A percentile compares a stretch with the other conserved stretches of the same genome.
These are phyloP conservation scores for Leuciscus waleckii DNA, from an alignment of 2,797 vertebrate genomes.

Conservation along the genomic window DNA sequence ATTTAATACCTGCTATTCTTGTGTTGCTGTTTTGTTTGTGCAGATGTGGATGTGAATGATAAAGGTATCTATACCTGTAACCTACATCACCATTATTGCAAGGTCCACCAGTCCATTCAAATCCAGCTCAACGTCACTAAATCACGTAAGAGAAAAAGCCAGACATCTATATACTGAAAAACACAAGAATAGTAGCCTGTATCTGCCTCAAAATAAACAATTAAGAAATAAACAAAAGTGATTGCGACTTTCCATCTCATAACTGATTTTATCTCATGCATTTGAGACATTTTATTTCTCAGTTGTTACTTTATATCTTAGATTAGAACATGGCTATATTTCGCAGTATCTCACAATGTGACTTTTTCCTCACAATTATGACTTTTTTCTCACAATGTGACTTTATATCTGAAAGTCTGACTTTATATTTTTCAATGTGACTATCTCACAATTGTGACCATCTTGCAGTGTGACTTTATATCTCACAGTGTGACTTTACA, in stretches of 20 bases:
- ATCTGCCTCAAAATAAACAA: neutral
- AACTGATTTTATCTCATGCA: neutral
- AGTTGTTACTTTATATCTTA: neutral
- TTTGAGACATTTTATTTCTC: neutral
- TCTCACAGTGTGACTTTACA: neutral
- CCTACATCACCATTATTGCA: slow-evolving; percentile 96
- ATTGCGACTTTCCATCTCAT: neutral
- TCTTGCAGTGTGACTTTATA: neutral
- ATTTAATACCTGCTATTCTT: neutral
- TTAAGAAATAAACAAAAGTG: neutral
- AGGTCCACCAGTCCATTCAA: slow-evolving; percentile 87
- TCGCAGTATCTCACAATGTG: neutral
- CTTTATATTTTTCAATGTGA: neutral
- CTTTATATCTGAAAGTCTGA: neutral
- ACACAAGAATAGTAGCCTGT: neutral
- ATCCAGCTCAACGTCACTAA: slow-evolving; percentile 87
- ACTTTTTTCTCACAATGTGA: neutral
- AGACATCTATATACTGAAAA: neutral
- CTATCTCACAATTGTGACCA: neutral
- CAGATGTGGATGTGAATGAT: slow-evolving; percentile 84
- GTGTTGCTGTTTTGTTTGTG: slow-evolving; percentile 40
- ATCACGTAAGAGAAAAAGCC: slow-evolving; percentile 76
- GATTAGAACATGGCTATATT: neutral
- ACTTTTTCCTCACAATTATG: neutral
- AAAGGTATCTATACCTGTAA: slow-evolving; percentile 92